Evolutionary conservation across 2,888 invertebrate genomes (phyloP), one percentile per base, ranked within the genome.

Genomic region (Eurois occulta): DNA sequence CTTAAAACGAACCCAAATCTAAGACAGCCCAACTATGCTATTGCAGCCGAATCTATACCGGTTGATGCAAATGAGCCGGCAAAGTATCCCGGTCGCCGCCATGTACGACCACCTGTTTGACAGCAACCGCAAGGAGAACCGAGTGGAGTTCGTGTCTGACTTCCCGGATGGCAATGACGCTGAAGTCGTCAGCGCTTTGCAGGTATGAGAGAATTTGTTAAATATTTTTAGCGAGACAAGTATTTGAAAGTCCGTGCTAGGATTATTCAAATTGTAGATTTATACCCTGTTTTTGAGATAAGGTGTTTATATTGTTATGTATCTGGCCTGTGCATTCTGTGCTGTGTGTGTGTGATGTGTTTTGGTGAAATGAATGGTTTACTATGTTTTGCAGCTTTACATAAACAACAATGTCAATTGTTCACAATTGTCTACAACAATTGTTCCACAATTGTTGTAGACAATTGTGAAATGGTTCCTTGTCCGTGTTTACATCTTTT

Each of bases 91-190:
- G 1, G 97, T 98, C 71, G 98, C 98, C 7, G 98, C 98, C 0
- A 97, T 97, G 93, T 99, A 98, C 92, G 99, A 98, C 91, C 98
- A 98, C 91, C 96, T 99, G 70, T 99, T 99, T 93, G 98, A 98
- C 58, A 97, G 97, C 67, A 97, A 97, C 73, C 97, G 98, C 73
- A 97, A 97, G 88, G 97, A 98, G 87, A 99, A 99, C 94, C 97
- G 99, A 64, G 98, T 99, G 7, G 99, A 99, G 94, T 98, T 99
- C 90, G 97, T 99, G 24, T 98, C 98, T 1, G 99, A 99, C 96
- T 99, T 99, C 94, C 99, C 99, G 0, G 96, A 97, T 10, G 97
- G 97, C 1, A 98, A 99, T 92, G 98, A 99, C 84, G 99, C 99
- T 0, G 99, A 99, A 94, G 98, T 99, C 76, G 98, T 99, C 84